phyloP scores from a whole-genome alignment of 2,113 vertebrate species.

The Tretioscincus oriximinensis region DNA sequence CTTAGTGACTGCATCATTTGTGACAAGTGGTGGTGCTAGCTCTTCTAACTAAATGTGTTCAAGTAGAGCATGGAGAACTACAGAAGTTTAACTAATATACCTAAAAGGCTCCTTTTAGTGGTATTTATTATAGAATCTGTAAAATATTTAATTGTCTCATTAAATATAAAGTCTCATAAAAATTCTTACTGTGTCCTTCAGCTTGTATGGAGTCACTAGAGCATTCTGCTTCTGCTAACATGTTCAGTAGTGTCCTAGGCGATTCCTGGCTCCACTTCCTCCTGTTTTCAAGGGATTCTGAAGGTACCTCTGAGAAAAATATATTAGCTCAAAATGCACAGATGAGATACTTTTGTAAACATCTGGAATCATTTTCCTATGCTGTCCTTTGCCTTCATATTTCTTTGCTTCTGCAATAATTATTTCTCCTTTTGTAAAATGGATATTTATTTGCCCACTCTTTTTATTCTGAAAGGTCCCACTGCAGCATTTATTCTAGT shows the following conservation, averaged over 20 bases:
- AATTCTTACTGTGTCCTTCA: constrained; percentile 59
- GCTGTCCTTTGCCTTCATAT: background rate
- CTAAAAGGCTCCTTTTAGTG: too few species aligned
- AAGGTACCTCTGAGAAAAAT: constrained; percentile 45
- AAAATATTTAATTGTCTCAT: background rate
- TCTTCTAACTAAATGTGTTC: too few species aligned
- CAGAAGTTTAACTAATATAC: too few species aligned
- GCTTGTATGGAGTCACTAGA: constrained; percentile 49
- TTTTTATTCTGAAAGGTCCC: background rate
- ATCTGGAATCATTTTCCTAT: background rate
- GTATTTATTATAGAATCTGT: too few species aligned
- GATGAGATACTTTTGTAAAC: background rate
- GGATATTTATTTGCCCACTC: background rate
- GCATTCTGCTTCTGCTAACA: constrained; percentile 72
- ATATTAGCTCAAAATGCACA: constrained; percentile 9
- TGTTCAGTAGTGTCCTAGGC: constrained; percentile 74
- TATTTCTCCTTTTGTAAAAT: background rate
- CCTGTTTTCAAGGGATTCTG: constrained; percentile 52
- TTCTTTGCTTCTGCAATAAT: background rate
- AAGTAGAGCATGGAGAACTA: too few species aligned
- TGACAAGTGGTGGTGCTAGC: too few species aligned
- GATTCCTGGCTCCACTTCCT: constrained; percentile 71
- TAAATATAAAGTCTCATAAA: background rate
- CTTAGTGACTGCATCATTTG: too few species aligned
- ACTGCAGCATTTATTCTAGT: too few species aligned